phyloP scores from a whole-genome alignment of 1,140 invertebrate species.

The Hypsibius dujardini region DNA sequence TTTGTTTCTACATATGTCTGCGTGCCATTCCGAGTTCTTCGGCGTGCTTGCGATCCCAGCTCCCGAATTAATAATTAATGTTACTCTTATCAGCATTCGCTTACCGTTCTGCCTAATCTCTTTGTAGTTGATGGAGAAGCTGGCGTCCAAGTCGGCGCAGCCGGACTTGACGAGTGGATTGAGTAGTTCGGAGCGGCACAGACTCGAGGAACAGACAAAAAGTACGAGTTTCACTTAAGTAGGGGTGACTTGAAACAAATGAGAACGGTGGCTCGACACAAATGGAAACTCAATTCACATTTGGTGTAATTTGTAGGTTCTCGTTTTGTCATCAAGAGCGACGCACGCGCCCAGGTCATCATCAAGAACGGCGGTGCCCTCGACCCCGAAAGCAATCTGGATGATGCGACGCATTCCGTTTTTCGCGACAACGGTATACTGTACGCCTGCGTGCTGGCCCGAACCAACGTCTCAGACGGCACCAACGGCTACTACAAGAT shows the following conservation, averaged over 20 bases:
- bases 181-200: constrained; percentile 15
- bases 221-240: constrained; percentile 26
- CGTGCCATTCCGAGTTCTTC: too few species aligned
- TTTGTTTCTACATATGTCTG: too few species aligned
- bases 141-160: constrained; percentile 10
- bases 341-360: constrained; percentile 33
- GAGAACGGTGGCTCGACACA: too few species aligned
- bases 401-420: constrained; percentile 62
- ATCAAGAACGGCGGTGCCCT: constrained; percentile 58
- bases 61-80: too few species aligned
- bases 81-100: too few species aligned
- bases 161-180: constrained; percentile 17
- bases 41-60: too few species aligned
- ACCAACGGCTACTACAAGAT: constrained; percentile 91
- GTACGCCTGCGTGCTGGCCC: constrained; percentile 57
- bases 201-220: not conserved
- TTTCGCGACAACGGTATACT: constrained; percentile 32
- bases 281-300: too few species aligned
- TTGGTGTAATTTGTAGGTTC: too few species aligned
- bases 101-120: not conserved
- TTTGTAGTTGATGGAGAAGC: not conserved
- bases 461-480: constrained; percentile 63
- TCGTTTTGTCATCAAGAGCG: too few species aligned
- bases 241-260: constrained; percentile 37
- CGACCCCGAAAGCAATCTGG: constrained; percentile 68